Percentiles rank a stretch among this genome's conserved stretches.
phyloP scores from a whole-genome alignment of 2,113 vertebrate species.

The human region DNA sequence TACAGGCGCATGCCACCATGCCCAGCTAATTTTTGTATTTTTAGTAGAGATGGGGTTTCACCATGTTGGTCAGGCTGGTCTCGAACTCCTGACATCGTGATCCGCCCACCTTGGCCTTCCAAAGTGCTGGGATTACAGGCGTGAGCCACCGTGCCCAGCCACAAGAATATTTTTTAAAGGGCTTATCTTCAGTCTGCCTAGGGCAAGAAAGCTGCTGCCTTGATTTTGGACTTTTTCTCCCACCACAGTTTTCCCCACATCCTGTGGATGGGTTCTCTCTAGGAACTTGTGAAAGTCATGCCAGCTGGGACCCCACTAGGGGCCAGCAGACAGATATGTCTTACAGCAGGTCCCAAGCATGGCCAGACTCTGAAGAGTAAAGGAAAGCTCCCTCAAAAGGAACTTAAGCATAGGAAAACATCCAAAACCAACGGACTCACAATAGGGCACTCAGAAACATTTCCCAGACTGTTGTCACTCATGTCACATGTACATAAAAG shows the following conservation, averaged over 20 bases:
- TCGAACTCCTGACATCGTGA: too few relatives aligned
- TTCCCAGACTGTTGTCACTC: not conserved
- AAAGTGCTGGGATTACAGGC: too few relatives aligned
- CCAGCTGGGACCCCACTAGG: not conserved
- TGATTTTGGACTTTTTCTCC: not conserved
- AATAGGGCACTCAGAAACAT: not conserved
- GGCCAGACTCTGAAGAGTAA: not conserved
- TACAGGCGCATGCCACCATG: fast-evolving
- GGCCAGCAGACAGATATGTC: too few relatives aligned
- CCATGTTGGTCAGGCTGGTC: too few relatives aligned
- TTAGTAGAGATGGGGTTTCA: too few relatives aligned
- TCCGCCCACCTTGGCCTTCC: too few relatives aligned
- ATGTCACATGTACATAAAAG: not conserved
- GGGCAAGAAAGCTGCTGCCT: not conserved
- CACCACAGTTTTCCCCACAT: not conserved
- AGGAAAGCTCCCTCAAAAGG: not conserved
- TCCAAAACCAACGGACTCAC: not conserved
- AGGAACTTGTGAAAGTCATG: not conserved
- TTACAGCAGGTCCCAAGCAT: not conserved
- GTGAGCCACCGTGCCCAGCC: too few relatives aligned
- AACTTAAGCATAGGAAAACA: not conserved
- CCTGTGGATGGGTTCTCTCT: not conserved
- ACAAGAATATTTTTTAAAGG: not conserved
- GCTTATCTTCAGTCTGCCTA: not conserved
- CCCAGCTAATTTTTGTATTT: too few relatives aligned